Percentiles rank a stretch among this genome's conserved stretches.
Conservation (phyloP, 2,888 invertebrate species). For the Drosophila aldrichi region DNA sequence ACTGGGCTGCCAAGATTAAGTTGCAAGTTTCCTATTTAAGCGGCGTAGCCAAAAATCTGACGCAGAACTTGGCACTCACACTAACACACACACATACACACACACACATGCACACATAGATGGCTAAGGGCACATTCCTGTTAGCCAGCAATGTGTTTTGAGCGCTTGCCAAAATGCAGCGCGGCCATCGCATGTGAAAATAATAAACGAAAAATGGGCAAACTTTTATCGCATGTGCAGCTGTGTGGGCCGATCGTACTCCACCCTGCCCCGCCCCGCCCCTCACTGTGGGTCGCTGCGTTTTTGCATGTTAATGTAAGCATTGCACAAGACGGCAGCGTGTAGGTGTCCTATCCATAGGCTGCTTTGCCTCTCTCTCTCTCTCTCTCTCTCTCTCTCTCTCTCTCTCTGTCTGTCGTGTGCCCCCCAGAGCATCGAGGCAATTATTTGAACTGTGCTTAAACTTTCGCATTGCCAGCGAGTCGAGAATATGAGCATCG, state of each 20-base stretch:
- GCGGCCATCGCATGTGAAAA: conserved; percentile 41
- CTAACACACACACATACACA: conserved; percentile 15
- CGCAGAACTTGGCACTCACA: conserved; percentile 56
- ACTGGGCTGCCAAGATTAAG: conserved; percentile 61
- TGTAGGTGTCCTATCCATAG: conserved; percentile 57
- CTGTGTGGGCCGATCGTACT: not conserved
- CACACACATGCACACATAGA: conserved; percentile 1
- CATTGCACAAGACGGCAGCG: conserved; percentile 53
- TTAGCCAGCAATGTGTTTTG: conserved; percentile 39
- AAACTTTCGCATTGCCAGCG: conserved; percentile 52
- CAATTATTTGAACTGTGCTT: conserved; percentile 66
- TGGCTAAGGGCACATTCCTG: conserved; percentile 8
- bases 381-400: not conserved
- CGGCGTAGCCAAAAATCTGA: conserved; percentile 55
- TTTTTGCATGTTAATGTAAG: conserved; percentile 66
- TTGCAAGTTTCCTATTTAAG: conserved; percentile 56
- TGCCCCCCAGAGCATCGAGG: conserved; percentile 41
- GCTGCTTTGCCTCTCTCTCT: not conserved
- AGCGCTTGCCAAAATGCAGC: conserved; percentile 57
- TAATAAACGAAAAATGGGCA: conserved; percentile 30
- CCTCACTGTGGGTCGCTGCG: conserved; percentile 37
- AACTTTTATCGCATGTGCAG: conserved; percentile 40
- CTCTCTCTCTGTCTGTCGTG: not conserved
- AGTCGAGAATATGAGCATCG: conserved; percentile 36
- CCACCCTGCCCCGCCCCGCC: not conserved